These are phyloP conservation scores for Melanotaenia maccullochi DNA, from an alignment of 2,797 vertebrate species.

Conservation along the genomic window DNA sequence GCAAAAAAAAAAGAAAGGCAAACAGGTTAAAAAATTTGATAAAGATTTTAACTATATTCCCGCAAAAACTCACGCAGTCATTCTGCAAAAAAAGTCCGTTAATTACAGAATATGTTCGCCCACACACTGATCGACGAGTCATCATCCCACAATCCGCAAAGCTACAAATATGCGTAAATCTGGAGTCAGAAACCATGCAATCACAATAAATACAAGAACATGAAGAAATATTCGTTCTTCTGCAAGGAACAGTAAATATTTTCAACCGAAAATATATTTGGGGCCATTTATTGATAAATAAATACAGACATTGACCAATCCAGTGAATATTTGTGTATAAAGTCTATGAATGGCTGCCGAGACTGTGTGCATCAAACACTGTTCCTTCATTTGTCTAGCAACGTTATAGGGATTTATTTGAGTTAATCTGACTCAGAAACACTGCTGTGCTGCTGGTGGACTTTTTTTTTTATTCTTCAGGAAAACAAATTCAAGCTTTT, in stretches of 20 bases:
- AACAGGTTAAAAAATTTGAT: neutral
- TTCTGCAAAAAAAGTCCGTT: constrained; percentile 7
- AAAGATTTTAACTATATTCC: neutral
- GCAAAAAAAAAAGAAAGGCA: neutral
- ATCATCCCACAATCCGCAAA: constrained; percentile 15
- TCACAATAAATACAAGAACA: constrained; percentile 21
- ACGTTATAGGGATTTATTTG: neutral
- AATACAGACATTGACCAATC: neutral
- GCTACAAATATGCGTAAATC: constrained; percentile 25
- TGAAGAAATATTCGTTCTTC: neutral
- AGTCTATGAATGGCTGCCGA: constrained; percentile 17
- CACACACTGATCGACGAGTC: constrained; percentile 11
- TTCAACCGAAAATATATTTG: neutral
- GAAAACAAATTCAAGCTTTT: neutral
- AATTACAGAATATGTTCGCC: constrained; percentile 41
- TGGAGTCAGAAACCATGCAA: constrained; percentile 12
- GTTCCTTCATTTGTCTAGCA: neutral
- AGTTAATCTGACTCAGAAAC: neutral
- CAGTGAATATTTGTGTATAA: constrained; percentile 12
- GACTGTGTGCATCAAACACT: constrained; percentile 31
- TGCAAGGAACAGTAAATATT: neutral
- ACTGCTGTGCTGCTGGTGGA: neutral
- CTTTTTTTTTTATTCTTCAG: neutral
- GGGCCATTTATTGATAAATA: constrained; percentile 45
- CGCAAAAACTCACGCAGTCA: neutral